Conservation (phyloP, 1,140 invertebrate genomes). For the Rhizoglyphus robini region DNA sequence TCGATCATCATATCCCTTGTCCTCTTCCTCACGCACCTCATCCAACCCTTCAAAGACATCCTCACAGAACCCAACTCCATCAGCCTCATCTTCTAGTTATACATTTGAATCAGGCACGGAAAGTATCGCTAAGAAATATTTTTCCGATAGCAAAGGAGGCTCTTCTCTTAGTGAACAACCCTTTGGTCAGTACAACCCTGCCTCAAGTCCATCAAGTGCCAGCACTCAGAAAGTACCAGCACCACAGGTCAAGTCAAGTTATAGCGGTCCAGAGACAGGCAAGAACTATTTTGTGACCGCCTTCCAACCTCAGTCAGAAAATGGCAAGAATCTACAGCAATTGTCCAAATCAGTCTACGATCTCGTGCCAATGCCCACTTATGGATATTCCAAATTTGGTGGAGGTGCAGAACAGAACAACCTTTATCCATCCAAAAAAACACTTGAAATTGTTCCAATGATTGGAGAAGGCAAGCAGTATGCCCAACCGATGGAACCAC, state of each 20-base stretch:
- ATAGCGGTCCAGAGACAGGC: too few relatives aligned
- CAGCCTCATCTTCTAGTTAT: background rate
- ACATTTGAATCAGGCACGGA: background rate
- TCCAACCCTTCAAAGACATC: too few relatives aligned
- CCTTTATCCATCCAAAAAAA: background rate
- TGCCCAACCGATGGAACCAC: constrained; percentile 14
- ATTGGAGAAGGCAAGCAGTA: background rate
- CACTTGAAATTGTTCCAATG: constrained; percentile 4
- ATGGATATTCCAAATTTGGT: background rate
- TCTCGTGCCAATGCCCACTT: constrained; percentile 3
- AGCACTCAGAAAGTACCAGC: too few relatives aligned
- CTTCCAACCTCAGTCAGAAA: too few relatives aligned
- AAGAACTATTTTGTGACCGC: too few relatives aligned
- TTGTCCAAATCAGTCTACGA: constrained; percentile 3
- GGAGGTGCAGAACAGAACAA: background rate
- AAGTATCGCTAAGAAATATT: background rate
- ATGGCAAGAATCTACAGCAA: background rate
- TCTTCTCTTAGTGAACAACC: background rate
- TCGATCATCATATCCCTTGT: background rate
- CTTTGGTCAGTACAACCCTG: too few relatives aligned
- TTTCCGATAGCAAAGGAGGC: background rate
- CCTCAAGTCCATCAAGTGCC: too few relatives aligned
- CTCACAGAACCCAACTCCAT: background rate
- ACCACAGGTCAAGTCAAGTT: too few relatives aligned
- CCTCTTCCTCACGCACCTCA: too few relatives aligned